Evolutionary conservation across 2,888 invertebrate species (phyloP).

Genomic region (Sturmia bella): DNA sequence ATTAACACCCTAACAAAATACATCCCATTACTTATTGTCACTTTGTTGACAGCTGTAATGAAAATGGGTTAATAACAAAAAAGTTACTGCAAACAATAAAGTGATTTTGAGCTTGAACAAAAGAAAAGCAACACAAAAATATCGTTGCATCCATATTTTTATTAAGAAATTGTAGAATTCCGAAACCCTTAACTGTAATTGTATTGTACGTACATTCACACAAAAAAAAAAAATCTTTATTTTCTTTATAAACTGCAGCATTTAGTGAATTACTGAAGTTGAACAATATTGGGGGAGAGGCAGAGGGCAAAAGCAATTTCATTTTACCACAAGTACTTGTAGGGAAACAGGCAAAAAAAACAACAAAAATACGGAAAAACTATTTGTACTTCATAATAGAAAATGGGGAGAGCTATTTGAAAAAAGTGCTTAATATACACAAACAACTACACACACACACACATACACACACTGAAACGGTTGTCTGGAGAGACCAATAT

Average conservation of each 20-base stretch:
- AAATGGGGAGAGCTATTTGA: conserved; percentile 68
- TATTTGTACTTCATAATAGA: conserved; percentile 63
- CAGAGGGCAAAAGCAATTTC: conserved; percentile 58
- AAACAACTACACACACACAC: background rate
- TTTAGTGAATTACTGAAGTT: conserved; percentile 72
- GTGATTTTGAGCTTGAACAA: too few species aligned
- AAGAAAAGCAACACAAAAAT: too few species aligned
- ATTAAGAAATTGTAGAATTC: background rate
- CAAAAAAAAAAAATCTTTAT: too few species aligned
- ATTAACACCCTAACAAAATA: too few species aligned
- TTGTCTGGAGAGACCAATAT: conserved; percentile 1
- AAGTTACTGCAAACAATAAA: too few species aligned
- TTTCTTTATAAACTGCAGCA: conserved; percentile 59
- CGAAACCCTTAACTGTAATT: too few species aligned
- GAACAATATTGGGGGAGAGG: conserved; percentile 66
- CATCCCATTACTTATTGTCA: too few species aligned
- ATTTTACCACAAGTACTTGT: conserved; percentile 68
- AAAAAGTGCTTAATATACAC: conserved; percentile 60
- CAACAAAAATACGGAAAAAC: conserved; percentile 52
- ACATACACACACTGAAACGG: conserved; percentile 16
- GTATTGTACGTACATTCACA: background rate
- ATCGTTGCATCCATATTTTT: background rate
- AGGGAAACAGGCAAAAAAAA: conserved; percentile 43
- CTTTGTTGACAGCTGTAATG: too few species aligned
- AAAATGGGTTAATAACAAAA: too few species aligned